phyloP scores from a whole-genome alignment of 2,797 vertebrate genomes.

The Sebastes kiyomatsui region DNA sequence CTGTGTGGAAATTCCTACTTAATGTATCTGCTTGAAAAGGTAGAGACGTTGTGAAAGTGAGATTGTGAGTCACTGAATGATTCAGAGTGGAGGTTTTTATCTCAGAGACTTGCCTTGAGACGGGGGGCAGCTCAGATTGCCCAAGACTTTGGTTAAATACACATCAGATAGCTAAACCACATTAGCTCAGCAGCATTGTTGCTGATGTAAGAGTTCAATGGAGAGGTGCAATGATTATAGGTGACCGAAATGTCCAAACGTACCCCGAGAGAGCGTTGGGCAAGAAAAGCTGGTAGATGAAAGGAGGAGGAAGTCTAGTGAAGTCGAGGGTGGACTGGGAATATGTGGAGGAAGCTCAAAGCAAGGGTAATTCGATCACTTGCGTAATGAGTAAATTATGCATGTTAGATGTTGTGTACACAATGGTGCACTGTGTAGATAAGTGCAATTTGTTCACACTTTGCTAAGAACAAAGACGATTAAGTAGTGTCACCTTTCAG shows the following conservation, averaged over 20 bases:
- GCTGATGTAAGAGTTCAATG: conserved; percentile 56
- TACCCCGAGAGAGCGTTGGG: neutral
- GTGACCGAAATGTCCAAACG: conserved; percentile 27
- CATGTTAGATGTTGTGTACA: neutral
- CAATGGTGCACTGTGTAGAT: neutral
- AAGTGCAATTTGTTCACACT: neutral
- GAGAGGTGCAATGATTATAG: conserved; percentile 38
- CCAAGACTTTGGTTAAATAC: conserved; percentile 11
- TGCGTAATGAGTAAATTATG: neutral
- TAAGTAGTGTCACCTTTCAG: neutral
- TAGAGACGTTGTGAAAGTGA: neutral
- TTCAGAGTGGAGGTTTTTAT: conserved; percentile 8
- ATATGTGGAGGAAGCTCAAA: conserved; percentile 23
- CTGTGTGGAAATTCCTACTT: neutral
- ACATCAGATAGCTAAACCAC: conserved; percentile 9
- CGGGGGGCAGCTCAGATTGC: neutral
- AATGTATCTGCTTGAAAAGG: neutral
- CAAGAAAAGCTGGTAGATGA: conserved; percentile 17
- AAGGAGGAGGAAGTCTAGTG: conserved; percentile 45
- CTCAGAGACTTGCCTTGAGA: neutral
- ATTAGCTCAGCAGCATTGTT: conserved; percentile 2
- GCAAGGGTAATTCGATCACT: neutral
- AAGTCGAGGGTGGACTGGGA: neutral
- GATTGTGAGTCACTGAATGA: neutral
- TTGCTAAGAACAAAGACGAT: neutral